Evolutionary conservation across 2,888 invertebrate genomes (phyloP), one percentile per base, ranked within the genome.

Genomic region (Fissipunctia ypsillon): DNA sequence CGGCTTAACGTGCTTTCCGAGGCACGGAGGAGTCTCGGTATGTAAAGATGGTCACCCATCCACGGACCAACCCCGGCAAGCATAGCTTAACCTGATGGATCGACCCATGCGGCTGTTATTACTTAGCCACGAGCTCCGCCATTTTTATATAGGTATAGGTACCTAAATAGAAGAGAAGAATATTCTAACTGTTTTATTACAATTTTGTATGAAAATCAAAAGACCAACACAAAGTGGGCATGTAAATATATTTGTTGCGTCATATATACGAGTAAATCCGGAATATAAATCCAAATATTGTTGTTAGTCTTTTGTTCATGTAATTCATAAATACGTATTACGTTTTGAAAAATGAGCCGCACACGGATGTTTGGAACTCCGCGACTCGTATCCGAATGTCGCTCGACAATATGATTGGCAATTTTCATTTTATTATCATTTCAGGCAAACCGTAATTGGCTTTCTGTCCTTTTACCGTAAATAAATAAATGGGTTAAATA

Each of bases 381-480:
- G 73, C 78, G 81, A 84, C 80, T 86, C 80, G 71, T 82, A 86
- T 88, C 84, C 75, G 81, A 83, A 88, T 87, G 80, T 76, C 78
- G 71, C 64, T 69, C 69, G 80, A 82, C 90, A 85, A 88, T 89
- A 88, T 91, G 89, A 90, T 89, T 89, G 89, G 87, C 91, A 90
- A 90, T 90, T 90, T 89, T 89, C 90, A 90, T 90, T 90, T 90
- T 89, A 89, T 90, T 90, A 87, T 88, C 82, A 85, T 89, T 88
- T 86, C 73, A 77, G 81, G 80, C 80, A 68, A 80, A 83, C 81
- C 81, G 65, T 87, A 88, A 90, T 88, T 86, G 87, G 80, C 84
- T 86, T 85, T 87, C 75, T 80, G 69, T 69, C 85, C 87, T 82
- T 88, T 84, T 81, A 81, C 78, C 76, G 84, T 81, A 84, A 88